Evolutionary conservation across 2,888 invertebrate species (phyloP).

Genomic region (Cephus runcator): DNA sequence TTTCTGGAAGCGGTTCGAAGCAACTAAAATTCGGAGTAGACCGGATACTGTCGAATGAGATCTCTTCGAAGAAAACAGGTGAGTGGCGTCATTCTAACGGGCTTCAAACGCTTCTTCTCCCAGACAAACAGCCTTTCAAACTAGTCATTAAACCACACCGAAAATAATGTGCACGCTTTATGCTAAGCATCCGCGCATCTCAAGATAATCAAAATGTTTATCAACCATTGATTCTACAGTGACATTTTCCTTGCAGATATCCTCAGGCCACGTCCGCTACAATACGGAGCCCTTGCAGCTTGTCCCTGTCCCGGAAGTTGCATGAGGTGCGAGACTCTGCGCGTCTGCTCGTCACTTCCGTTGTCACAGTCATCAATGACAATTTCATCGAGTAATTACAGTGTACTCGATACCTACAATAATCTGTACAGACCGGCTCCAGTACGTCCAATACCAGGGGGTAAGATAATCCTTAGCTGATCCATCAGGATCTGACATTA

Average conservation of each 20-base stretch:
- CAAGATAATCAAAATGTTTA: constrained; percentile 1
- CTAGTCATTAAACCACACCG: not conserved
- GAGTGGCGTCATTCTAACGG: constrained; percentile 9
- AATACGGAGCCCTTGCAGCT: constrained; percentile 31
- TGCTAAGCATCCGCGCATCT: not conserved
- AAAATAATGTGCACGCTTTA: not conserved
- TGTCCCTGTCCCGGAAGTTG: constrained; percentile 46
- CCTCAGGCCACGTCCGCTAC: constrained; percentile 37
- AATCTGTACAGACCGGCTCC: constrained; percentile 49
- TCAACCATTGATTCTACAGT: not conserved
- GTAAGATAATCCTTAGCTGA: constrained; percentile 33
- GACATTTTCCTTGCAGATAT: constrained; percentile 29
- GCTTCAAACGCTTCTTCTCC: not conserved
- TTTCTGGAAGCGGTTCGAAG: constrained; percentile 34
- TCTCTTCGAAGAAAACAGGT: constrained; percentile 41
- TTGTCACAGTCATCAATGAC: constrained; percentile 25
- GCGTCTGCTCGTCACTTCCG: constrained; percentile 32
- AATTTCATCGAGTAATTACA: constrained; percentile 24
- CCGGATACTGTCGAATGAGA: constrained; percentile 72
- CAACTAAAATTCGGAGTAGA: constrained; percentile 77
- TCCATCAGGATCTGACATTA: not conserved
- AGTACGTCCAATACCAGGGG: constrained; percentile 49
- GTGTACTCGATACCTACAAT: constrained; percentile 41
- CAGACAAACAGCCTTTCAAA: not conserved
- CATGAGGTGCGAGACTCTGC: constrained; percentile 40